These are phyloP conservation scores for Tonatia bakeri DNA, from an alignment of 2,113 vertebrate genomes.

Conservation along the genomic window DNA sequence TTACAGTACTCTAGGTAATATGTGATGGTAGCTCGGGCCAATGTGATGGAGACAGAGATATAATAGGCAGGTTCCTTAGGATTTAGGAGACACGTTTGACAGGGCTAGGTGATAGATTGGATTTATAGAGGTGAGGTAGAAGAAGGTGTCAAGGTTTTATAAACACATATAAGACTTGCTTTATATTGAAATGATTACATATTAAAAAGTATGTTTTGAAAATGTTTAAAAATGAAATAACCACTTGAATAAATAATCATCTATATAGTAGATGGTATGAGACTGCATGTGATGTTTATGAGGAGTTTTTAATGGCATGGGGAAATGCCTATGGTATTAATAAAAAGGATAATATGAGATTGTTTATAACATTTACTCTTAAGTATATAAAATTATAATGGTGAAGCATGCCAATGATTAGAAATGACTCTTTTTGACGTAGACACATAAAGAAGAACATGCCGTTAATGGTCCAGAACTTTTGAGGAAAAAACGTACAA, in stretches of 20 bases:
- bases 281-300: neutral
- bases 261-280: neutral
- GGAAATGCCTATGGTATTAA: neutral
- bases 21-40: neutral
- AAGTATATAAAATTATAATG: slow-evolving; percentile 27
- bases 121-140: neutral
- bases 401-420: slow-evolving; percentile 7
- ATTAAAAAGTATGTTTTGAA: slow-evolving; percentile 18
- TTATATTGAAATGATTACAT: neutral
- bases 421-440: slow-evolving; percentile 41
- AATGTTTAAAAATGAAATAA: slow-evolving; percentile 37
- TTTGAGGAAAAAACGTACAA: slow-evolving; percentile 90
- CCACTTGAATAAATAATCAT: slow-evolving; percentile 16
- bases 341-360: neutral
- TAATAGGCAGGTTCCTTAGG: neutral
- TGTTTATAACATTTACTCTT: neutral
- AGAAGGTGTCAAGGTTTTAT: neutral
- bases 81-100: neutral
- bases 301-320: neutral
- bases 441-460: slow-evolving; percentile 77
- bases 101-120: neutral
- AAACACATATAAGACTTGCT: neutral
- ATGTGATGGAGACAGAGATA: neutral
- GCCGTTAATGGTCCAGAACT: slow-evolving; percentile 82
- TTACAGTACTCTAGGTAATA: neutral